Evolutionary conservation across 2,113 vertebrate species (phyloP).

Genomic region (Corythornis vintsioides): DNA sequence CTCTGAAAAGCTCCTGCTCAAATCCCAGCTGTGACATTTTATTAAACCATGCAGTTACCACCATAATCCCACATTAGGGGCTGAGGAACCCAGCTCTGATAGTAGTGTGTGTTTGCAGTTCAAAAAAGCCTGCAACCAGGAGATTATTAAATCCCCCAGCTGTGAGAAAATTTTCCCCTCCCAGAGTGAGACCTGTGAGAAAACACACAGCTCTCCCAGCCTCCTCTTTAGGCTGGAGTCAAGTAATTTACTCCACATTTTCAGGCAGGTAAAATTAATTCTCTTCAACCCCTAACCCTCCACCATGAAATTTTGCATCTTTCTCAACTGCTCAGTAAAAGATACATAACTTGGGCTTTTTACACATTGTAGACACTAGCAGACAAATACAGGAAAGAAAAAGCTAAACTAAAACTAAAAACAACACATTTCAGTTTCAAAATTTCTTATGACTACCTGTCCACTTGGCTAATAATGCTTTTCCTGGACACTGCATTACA

Average conservation of each 20-base stretch:
- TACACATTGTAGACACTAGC: background rate
- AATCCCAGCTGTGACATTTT: conserved; percentile 3
- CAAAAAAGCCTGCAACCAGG: background rate
- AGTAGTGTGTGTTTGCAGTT: background rate
- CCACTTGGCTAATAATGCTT: background rate
- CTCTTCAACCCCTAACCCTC: background rate
- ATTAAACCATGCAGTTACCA: conserved; percentile 14
- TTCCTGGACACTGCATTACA: background rate
- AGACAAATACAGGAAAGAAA: background rate
- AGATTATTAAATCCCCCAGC: conserved; percentile 16
- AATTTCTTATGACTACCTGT: background rate
- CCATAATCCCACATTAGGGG: conserved; percentile 18
- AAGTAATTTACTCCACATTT: background rate
- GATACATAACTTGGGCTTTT: background rate
- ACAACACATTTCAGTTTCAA: background rate
- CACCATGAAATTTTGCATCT: background rate
- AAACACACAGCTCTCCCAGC: background rate
- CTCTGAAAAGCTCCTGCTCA: conserved; percentile 6
- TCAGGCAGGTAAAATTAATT: background rate
- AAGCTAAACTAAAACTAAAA: background rate
- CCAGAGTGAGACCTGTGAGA: background rate
- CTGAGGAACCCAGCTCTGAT: background rate
- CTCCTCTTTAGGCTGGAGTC: background rate
- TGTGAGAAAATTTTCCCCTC: background rate
- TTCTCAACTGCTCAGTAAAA: background rate